A percentile compares a stretch with the other conserved stretches of the same genome.
Conservation (phyloP, 2,888 invertebrate genomes). For the Hipparchia sbordonii region DNA sequence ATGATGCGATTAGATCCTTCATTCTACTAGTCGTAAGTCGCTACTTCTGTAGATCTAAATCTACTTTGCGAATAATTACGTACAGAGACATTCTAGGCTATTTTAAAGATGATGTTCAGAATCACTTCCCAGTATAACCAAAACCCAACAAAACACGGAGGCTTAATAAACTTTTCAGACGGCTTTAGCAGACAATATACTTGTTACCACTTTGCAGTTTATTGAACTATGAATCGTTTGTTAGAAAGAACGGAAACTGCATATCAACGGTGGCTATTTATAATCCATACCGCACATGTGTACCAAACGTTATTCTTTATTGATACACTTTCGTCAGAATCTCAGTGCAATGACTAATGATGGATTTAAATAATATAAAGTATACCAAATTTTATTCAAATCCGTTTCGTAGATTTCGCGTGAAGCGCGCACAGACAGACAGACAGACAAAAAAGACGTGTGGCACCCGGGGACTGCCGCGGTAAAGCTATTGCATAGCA, state of each 20-base stretch:
- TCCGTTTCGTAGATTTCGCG: too few relatives aligned
- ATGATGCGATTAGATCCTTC: slow-evolving; percentile 37
- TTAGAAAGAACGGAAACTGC: slow-evolving; percentile 47
- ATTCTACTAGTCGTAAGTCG: neutral
- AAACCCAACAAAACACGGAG: neutral
- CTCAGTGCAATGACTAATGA: neutral
- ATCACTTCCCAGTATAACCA: neutral
- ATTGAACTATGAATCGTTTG: slow-evolving; percentile 37
- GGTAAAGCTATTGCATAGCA: too few relatives aligned
- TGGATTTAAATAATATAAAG: neutral
- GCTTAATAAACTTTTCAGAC: too few relatives aligned
- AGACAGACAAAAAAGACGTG: too few relatives aligned
- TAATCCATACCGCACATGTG: slow-evolving; percentile 43
- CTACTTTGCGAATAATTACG: neutral
- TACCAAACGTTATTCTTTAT: neutral
- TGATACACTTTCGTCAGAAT: neutral
- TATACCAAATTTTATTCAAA: neutral
- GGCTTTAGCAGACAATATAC: too few relatives aligned
- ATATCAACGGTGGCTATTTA: slow-evolving; percentile 46
- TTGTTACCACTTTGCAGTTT: neutral
- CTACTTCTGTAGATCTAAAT: neutral
- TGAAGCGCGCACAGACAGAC: too few relatives aligned
- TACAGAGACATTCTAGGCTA: neutral
- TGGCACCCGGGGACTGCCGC: too few relatives aligned
- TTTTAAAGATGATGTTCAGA: neutral